Evolutionary conservation across 2,797 vertebrate species (phyloP).

Genomic region (Cyclura pinguis): DNA sequence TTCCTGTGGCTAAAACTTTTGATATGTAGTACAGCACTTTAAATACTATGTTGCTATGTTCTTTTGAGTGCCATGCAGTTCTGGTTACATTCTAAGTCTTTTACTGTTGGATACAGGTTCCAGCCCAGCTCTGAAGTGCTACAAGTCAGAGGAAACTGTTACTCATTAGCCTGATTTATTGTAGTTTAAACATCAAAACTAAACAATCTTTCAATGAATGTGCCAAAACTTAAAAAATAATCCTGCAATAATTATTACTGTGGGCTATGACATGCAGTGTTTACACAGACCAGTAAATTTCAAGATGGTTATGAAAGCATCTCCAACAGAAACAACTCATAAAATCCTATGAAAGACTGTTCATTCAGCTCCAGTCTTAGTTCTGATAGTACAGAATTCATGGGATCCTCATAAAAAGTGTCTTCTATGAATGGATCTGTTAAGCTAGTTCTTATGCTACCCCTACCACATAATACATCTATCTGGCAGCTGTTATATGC

Average conservation of each 20-base stretch:
- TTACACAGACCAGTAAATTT: background rate
- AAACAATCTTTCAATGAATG: background rate
- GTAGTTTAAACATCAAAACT: background rate
- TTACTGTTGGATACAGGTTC: no score
- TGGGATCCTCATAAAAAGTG: background rate
- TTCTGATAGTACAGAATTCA: background rate
- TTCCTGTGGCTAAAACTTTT: background rate
- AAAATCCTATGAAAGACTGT: background rate
- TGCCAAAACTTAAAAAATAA: background rate
- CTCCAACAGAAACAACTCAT: background rate
- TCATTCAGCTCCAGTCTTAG: background rate
- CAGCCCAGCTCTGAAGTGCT: background rate
- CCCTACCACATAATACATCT: background rate
- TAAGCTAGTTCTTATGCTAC: background rate
- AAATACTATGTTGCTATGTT: no score
- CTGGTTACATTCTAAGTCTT: no score
- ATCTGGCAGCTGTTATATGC: background rate
- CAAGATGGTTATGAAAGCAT: background rate
- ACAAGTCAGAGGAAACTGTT: background rate
- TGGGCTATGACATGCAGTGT: background rate
- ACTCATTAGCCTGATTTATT: background rate
- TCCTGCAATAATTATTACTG: background rate
- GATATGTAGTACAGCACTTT: no score
- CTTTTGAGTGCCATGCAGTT: no score
- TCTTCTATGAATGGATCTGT: background rate